Conservation (phyloP, 2,113 vertebrate species). For the Macquaria ambigua region DNA sequence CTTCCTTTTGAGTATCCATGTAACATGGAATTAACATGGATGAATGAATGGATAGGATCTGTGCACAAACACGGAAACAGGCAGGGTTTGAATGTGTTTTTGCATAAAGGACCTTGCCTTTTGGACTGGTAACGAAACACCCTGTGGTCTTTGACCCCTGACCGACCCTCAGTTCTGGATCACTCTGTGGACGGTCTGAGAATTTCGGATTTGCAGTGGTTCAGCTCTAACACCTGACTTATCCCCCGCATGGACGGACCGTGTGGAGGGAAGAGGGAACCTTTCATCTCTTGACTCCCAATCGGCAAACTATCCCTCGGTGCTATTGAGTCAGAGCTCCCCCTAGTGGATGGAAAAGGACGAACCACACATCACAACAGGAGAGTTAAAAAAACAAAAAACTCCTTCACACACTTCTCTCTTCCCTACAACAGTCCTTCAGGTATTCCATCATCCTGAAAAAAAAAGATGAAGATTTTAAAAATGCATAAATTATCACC, state of each 20-base stretch:
- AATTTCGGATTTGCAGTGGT: constrained; percentile 10
- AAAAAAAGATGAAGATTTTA: constrained; percentile 57
- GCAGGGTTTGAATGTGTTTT: constrained; percentile 51
- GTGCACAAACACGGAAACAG: constrained; percentile 27
- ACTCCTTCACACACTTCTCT: constrained; percentile 43
- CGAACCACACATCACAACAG: constrained; percentile 34
- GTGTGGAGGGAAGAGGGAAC: constrained; percentile 14
- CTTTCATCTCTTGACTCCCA: constrained; percentile 56
- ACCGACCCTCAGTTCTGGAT: constrained; percentile 32
- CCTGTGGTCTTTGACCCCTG: constrained; percentile 10
- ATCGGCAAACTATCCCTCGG: constrained; percentile 70
- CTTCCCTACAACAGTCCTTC: constrained; percentile 71
- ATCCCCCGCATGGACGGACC: constrained; percentile 42
- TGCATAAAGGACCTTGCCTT: constrained; percentile 34
- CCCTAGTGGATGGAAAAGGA: constrained; percentile 71
- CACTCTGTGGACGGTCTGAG: constrained; percentile 15
- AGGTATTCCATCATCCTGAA: constrained; percentile 77
- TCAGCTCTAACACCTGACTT: constrained; percentile 44
- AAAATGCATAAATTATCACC: constrained; percentile 75
- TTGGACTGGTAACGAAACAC: constrained; percentile 24
- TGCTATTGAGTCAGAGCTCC: constrained; percentile 81
- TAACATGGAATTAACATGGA: constrained; percentile 18
- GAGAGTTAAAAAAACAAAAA: constrained; percentile 42
- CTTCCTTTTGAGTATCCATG: constrained; percentile 5
- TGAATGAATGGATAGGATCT: constrained; percentile 35